Evolutionary conservation across 2,797 vertebrate species (phyloP).

Genomic region (Tolypeutes matacus): DNA sequence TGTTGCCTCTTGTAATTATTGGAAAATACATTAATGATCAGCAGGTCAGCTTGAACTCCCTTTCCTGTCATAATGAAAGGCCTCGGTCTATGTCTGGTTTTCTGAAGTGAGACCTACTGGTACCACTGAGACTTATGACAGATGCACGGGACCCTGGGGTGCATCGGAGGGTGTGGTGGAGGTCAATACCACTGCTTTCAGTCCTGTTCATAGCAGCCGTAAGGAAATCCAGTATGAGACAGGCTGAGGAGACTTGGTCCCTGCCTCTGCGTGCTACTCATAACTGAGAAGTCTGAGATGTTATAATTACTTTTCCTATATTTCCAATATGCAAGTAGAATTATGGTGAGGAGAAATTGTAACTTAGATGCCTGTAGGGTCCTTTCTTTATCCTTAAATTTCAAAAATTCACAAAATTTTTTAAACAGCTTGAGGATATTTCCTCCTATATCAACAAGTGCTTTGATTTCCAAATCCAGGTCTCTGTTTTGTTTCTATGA

Average conservation of each 20-base stretch:
- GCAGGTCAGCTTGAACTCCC: neutral
- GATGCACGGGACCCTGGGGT: neutral
- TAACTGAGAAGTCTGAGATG: neutral
- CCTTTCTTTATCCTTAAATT: neutral
- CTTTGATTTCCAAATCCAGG: neutral
- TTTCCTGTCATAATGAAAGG: neutral
- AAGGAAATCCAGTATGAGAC: neutral
- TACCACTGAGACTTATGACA: neutral
- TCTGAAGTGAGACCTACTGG: neutral
- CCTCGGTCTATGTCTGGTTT: neutral
- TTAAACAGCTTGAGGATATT: neutral
- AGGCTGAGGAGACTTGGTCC: neutral
- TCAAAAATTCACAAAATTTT: neutral
- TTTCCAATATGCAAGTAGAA: neutral
- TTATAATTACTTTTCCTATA: neutral
- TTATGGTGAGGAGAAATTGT: neutral
- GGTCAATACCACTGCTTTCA: neutral
- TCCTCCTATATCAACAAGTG: neutral
- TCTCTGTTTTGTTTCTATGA: neutral
- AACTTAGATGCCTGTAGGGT: neutral
- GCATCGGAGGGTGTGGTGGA: neutral
- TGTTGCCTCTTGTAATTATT: neutral
- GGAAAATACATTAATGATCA: neutral
- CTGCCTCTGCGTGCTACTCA: neutral
- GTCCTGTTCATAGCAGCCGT: neutral